These are phyloP conservation scores for Leucoraja erinaceus DNA, from an alignment of 2,113 vertebrate species.

Conservation along the genomic window DNA sequence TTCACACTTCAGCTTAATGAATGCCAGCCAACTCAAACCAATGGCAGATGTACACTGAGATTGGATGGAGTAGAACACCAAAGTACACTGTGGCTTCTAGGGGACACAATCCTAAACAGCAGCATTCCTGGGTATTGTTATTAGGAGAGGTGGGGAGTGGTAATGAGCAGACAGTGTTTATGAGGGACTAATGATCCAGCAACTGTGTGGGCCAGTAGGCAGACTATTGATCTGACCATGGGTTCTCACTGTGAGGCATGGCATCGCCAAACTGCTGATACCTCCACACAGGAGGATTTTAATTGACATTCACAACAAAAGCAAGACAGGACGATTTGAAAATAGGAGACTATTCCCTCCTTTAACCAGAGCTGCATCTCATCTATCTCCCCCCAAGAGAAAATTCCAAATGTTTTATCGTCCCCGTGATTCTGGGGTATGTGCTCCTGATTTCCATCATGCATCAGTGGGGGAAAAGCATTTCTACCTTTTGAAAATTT, in stretches of 20 bases:
- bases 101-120: not conserved
- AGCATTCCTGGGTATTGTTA: not conserved
- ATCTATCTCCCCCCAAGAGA: not conserved
- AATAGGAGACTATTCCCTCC: not conserved
- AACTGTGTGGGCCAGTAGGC: not conserved
- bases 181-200: too few relatives aligned
- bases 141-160: not conserved
- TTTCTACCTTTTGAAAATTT: not conserved
- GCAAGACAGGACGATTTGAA: not conserved
- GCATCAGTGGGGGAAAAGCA: not conserved
- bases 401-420: not conserved
- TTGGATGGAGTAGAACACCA: not conserved
- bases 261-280: not conserved
- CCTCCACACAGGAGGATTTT: not conserved
- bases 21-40: not conserved
- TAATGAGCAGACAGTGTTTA: too few relatives aligned
- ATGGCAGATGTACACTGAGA: not conserved
- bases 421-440: not conserved
- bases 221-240: not conserved
- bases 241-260: not conserved
- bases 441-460: not conserved
- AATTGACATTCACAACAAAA: not conserved
- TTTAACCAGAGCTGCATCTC: not conserved
- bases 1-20: not conserved
- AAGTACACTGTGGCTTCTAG: not conserved